Conservation (phyloP, 1,140 invertebrate genomes). For the Apis dorsata region DNA sequence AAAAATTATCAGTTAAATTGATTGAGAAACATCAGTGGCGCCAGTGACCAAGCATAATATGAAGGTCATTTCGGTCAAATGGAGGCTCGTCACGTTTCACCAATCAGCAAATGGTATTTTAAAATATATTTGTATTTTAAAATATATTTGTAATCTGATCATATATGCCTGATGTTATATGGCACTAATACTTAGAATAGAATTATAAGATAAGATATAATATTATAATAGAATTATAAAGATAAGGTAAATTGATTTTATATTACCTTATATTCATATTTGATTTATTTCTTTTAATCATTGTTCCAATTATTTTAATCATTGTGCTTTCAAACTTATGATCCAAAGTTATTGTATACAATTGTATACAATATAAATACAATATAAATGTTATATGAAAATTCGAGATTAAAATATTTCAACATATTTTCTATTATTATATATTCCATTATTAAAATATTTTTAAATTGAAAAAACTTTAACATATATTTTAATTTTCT, state of each 20-base stretch:
- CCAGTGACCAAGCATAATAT: constrained; percentile 57
- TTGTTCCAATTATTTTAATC: background rate
- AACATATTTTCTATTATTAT: background rate
- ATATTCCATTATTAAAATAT: background rate
- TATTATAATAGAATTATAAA: background rate
- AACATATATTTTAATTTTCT: no score
- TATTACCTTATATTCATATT: background rate
- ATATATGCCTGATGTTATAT: constrained; percentile 19
- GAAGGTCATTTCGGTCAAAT: constrained; percentile 67
- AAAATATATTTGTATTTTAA: constrained; percentile 44
- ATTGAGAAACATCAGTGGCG: constrained; percentile 37
- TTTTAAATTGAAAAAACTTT: background rate
- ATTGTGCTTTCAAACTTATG: background rate
- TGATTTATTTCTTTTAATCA: background rate
- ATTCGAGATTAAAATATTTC: background rate
- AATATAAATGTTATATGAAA: background rate
- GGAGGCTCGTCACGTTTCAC: constrained; percentile 69
- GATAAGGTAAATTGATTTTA: background rate
- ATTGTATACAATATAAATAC: background rate
- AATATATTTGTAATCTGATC: constrained; percentile 37
- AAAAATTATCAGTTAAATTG: constrained; percentile 11
- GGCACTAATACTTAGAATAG: constrained; percentile 14
- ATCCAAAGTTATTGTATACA: background rate
- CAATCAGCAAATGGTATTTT: constrained; percentile 59
- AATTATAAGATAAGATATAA: no score